Base-by-base conservation (phyloP, 1,140 invertebrate species). In the Penaeus indicus region DNA sequence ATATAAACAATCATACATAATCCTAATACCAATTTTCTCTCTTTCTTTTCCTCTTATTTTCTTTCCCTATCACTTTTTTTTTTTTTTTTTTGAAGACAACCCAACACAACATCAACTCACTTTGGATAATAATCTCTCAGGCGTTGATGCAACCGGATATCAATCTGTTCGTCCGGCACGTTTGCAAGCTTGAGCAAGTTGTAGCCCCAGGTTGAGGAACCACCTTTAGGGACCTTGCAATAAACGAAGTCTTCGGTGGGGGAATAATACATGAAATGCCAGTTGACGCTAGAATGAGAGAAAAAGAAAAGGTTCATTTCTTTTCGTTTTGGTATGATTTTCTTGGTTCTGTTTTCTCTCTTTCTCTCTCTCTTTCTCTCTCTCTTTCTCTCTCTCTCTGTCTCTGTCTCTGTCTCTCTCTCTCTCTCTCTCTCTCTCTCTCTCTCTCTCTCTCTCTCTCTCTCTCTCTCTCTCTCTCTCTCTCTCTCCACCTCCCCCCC, bases 211-310 rank as follows among this genome's bases (percentile, higher is more conserved):
- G 89, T 90, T 8, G 89, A 88, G 38, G 89, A 90, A 22, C 89
- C 89, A 27, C 89, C 85, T 72, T 90, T 90, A 67, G 89, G 89
- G 60, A 90, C 89, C 61, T 90, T 90, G 89, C 89, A 90, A 82
- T 90, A 90, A n/a, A 90, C 85, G 47, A 90, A 81, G 77, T 88
- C 89, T 42, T 90, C 89, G 1, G 25, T 27, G 42, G 82, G 80
- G 25, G 80, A 85, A 27, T 84, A 87, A 72, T 88, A 90, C 72
- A 90, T 88, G 81, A 62, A 88, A 69, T 90, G 85, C 89, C 89
- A 90, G 85, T 90, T 87, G 1, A 90, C 85, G 25, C 89, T 90
- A 21, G 27, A 75, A 75, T n/a, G 18, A 21, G n/a, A 75, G 7
- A 27, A 38, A 75, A 27, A 32, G 42, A 27, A 75, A 32, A 32